Evolutionary conservation across 2,888 invertebrate species (phyloP), one percentile per base, ranked within the genome.

Genomic region (Oscheius myriophilus): DNA sequence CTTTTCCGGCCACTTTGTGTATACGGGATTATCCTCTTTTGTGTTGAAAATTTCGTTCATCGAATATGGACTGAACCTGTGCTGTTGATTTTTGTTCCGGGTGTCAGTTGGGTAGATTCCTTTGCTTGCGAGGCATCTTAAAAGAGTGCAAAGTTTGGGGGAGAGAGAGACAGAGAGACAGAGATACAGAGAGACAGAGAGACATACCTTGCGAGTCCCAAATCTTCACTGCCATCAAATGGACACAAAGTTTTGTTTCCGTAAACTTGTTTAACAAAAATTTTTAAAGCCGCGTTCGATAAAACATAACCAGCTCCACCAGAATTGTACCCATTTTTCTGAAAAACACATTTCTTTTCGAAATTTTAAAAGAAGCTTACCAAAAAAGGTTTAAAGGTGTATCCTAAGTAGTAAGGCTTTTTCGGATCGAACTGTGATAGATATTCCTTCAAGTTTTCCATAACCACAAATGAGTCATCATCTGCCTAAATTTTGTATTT

Each of bases 231-330:
- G 18, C 70, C 67, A 58, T 76, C 71, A 66, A 75, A 77, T 0
- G 79, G 78, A 62, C 82, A 82, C 25, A 71, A 46, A 1, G 73
- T 73, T 12, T 69, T 59, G 67, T 82, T 78, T 25, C 63, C 53
- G 55, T 76, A 79, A 25, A 77, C 52, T 11, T 69, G 16, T 26
- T 75, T 71, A 6, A 69, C 67, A 58, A 82, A 82, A 4, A 76
- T 63, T 57, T 73, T 74, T 58, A 81, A 25, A 2, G 80, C 74
- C 11, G 67, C 78, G 25, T 70, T 66, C 11, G 80, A 80, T 6
- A 82, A 42, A 4, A 82, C 69, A 69, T 82, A 82, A 4, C 79
- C 81, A 23, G 80, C 80, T 6, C 81, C 81, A 0, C 82, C 82
- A 1, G 75, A 73, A 64, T 82, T 81, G 70, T 82, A 82, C n/a